Evolutionary conservation across 2,113 vertebrate genomes (phyloP), one percentile per base, ranked within the genome.

Genomic region (Sialia sialis): DNA sequence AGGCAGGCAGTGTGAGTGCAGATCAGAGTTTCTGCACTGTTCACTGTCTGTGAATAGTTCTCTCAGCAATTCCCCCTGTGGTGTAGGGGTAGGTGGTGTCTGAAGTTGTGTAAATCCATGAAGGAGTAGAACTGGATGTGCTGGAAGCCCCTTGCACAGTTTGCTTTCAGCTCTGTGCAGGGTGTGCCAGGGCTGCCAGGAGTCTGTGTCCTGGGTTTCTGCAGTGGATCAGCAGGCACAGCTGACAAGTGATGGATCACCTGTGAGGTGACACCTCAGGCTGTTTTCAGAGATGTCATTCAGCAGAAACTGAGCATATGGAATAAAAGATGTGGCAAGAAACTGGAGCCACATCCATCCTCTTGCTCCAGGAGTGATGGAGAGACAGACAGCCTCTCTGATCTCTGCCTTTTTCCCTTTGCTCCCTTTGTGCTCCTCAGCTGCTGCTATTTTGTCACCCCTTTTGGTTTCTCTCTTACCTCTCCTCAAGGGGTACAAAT

Each of bases 41-140:
- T n/a, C 73, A 9, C 30, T 26, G 36, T 4, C 69, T 38, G 17
- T 70, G 51, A 70, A 27, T 52, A 46, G 26, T 58, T 72, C 38
- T 8, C 2, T 0, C 0, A 29, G 58, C 20, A 44, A 1, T 11
- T 68, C 21, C 13, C 52, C 4, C 51, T 6, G 6, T 4, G 46
- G 5, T 22, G 10, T 11, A 39, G 52, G n/a, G 55, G 44, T 16
- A 27, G 30, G 4, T 16, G 60, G 69, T 73, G 77, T 27, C 56
- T 63, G 48, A 44, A 63, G 43, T 8, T 0, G 0, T 20, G 19
- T 39, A 62, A 74, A 69, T 16, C 36, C 25, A 16, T 4, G 4
- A 38, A 52, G 26, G 58, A 70, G 26, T 34, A 3, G 32, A 64
- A 63, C 20, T 2, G 21, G 22, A 4, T 0, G 2, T 2, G 2